phyloP scores from a whole-genome alignment of 1,140 invertebrate species.

The Tetramorium alpestre region DNA sequence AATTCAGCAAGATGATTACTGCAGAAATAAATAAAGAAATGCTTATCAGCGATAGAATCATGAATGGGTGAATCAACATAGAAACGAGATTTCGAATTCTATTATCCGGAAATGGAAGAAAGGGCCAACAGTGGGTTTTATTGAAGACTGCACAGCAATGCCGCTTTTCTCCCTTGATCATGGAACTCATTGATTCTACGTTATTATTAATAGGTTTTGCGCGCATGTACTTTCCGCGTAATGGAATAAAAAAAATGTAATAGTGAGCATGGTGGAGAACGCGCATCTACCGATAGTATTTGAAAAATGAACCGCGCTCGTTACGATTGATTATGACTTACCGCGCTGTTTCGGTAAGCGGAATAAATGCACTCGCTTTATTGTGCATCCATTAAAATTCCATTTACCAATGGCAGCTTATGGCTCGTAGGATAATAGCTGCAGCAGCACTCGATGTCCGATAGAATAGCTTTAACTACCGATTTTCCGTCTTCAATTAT shows the following conservation, averaged over 20 bases:
- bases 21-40: neutral
- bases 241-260: constrained; percentile 43
- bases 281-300: constrained; percentile 17
- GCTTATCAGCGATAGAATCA: constrained; percentile 5
- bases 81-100: constrained; percentile 15
- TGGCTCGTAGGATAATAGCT: constrained; percentile 57
- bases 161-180: constrained; percentile 32
- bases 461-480: constrained; percentile 36
- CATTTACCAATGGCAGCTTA: constrained; percentile 61
- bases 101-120: constrained; percentile 15
- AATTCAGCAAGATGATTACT: constrained; percentile 3
- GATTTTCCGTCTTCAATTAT: constrained; percentile 49
- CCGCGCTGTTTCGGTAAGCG: constrained; percentile 37
- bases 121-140: neutral
- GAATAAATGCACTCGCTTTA: constrained; percentile 63
- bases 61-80: neutral
- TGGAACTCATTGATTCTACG: constrained; percentile 1
- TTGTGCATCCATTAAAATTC: constrained; percentile 69
- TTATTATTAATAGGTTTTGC: constrained; percentile 49
- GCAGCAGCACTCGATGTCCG: constrained; percentile 41
- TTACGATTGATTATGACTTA: constrained; percentile 68
- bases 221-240: neutral
- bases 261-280: neutral
- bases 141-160: neutral
- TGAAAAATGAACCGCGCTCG: constrained; percentile 62